Percentiles rank a stretch among this genome's conserved stretches.
Conservation (phyloP, 2,888 invertebrate genomes). For the Plagiodera versicolora region DNA sequence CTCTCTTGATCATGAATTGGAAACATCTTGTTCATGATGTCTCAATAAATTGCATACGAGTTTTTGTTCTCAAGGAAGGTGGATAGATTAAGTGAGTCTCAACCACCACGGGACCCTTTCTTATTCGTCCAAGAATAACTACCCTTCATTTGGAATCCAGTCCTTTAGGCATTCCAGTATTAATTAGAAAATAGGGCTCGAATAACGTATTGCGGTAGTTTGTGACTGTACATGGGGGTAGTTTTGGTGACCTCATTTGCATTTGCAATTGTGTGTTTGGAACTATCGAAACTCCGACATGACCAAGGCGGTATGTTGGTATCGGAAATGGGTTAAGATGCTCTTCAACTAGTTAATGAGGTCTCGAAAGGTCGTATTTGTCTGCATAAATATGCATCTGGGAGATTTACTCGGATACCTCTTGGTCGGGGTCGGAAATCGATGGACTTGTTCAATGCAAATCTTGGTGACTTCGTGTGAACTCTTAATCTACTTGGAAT, state of each 20-base stretch:
- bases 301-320: slow-evolving; percentile 50
- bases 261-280: slow-evolving; percentile 51
- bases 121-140: slow-evolving; percentile 3
- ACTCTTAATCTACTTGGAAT: neutral
- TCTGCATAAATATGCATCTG: slow-evolving; percentile 36
- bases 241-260: slow-evolving; percentile 50
- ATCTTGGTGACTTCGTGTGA: slow-evolving; percentile 7
- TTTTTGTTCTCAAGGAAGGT: too few species aligned
- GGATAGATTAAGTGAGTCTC: too few species aligned
- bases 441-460: slow-evolving; percentile 16
- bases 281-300: slow-evolving; percentile 48
- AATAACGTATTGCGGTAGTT: slow-evolving; percentile 28
- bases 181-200: slow-evolving; percentile 36
- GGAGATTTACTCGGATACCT: slow-evolving; percentile 13
- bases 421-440: slow-evolving; percentile 8
- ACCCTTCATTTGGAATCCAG: slow-evolving; percentile 7
- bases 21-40: too few species aligned
- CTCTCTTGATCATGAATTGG: too few species aligned
- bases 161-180: slow-evolving; percentile 25
- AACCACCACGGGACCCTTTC: neutral
- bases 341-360: slow-evolving; percentile 49
- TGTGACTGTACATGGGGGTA: slow-evolving; percentile 37
- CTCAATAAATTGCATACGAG: too few species aligned
- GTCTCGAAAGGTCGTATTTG: slow-evolving; percentile 39
- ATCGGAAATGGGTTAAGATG: slow-evolving; percentile 47